These are phyloP conservation scores for Arizona elegans DNA, from an alignment of 2,113 vertebrate species.

Conservation along the genomic window DNA sequence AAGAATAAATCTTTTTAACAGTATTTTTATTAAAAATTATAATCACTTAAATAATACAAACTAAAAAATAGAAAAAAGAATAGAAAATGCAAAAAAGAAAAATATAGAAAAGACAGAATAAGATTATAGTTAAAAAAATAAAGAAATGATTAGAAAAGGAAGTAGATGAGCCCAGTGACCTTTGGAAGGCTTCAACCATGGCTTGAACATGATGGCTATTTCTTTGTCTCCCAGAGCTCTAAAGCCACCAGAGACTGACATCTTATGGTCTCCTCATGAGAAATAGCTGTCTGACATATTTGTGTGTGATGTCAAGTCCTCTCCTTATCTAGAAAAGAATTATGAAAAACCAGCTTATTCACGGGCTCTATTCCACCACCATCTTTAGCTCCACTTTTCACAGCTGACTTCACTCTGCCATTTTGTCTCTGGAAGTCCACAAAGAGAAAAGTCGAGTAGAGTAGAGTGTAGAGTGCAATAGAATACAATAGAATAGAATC, in stretches of 20 bases:
- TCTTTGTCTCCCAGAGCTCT: not conserved
- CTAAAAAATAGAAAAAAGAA: not conserved
- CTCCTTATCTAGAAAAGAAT: not conserved
- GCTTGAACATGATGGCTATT: not conserved
- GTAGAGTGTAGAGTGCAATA: too few species aligned
- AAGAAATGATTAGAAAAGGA: not conserved
- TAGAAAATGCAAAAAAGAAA: not conserved
- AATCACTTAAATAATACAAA: not conserved
- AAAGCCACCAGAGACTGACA: not conserved
- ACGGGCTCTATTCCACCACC: not conserved
- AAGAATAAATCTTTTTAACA: not conserved
- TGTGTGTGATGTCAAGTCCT: not conserved
- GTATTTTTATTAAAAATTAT: not conserved
- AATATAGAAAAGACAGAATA: not conserved
- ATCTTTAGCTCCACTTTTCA: not conserved
- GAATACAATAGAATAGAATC: too few species aligned
- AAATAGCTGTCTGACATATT: not conserved
- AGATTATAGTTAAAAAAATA: not conserved
- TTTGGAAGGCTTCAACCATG: not conserved
- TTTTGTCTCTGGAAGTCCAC: not conserved
- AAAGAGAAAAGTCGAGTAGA: not conserved
- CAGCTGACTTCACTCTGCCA: not conserved
- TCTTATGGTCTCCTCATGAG: not conserved
- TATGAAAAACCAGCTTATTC: not conserved
- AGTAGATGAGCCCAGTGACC: not conserved